Conservation (phyloP, 2,888 invertebrate genomes). For the Lissocephala sabroskyi region DNA sequence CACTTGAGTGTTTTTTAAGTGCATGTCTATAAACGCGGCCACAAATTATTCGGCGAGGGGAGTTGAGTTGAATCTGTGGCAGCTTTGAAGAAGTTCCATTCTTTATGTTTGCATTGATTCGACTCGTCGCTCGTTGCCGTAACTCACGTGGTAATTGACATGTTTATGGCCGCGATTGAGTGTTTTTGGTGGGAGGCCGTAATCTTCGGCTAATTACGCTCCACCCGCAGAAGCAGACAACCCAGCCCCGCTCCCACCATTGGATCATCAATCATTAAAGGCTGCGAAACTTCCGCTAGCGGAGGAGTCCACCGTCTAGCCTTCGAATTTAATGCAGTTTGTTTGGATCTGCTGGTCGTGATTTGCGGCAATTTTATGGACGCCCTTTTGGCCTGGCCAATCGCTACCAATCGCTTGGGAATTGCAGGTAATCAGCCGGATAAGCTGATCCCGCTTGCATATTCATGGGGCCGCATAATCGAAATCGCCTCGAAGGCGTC, state of each 20-base stretch:
- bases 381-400: neutral
- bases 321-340: slow-evolving; percentile 7
- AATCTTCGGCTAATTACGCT: slow-evolving; percentile 40
- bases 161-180: slow-evolving; percentile 45
- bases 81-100: slow-evolving; percentile 10
- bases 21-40: slow-evolving; percentile 52
- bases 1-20: slow-evolving; percentile 60
- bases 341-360: slow-evolving; percentile 1
- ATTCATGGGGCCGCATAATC: slow-evolving; percentile 37
- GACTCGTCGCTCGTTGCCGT: slow-evolving; percentile 25
- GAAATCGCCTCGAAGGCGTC: slow-evolving; percentile 28
- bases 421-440: slow-evolving; percentile 51
- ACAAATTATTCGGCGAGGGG: slow-evolving; percentile 39
- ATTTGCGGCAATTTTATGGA: slow-evolving; percentile 11
- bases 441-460: slow-evolving; percentile 30
- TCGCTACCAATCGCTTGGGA: slow-evolving; percentile 22
- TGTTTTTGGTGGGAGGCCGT: slow-evolving; percentile 15
- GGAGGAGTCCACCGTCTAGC: slow-evolving; percentile 10
- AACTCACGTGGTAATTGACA: slow-evolving; percentile 60
- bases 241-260: slow-evolving; percentile 9
- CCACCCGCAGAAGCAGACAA: too few relatives aligned
- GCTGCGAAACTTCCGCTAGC: slow-evolving; percentile 46
- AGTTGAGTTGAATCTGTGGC: slow-evolving; percentile 6
- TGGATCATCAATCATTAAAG: slow-evolving; percentile 46
- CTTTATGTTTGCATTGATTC: slow-evolving; percentile 48